Conservation (phyloP, 1,140 invertebrate genomes). For the Formica selysi region DNA sequence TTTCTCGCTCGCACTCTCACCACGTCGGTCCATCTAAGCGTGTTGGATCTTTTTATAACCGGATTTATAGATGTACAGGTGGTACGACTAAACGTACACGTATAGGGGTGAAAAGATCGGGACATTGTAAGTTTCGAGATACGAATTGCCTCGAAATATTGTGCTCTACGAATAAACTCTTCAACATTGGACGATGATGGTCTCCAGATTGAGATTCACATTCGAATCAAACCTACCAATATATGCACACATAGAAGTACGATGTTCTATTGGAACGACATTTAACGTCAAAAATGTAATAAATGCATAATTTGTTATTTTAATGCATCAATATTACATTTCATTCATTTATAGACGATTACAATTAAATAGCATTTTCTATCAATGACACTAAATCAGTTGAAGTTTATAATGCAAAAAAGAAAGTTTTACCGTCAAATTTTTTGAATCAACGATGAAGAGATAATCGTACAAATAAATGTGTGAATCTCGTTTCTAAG, state of each 20-base stretch:
- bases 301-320: conserved; percentile 3
- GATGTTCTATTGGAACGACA: neutral
- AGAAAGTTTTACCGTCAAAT: too few species aligned
- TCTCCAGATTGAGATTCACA: neutral
- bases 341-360: neutral
- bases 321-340: neutral
- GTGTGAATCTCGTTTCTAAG: conserved; percentile 52
- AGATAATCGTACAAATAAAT: conserved; percentile 35
- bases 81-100: conserved; percentile 76
- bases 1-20: conserved; percentile 42
- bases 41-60: conserved; percentile 79
- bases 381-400: conserved; percentile 1
- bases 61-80: conserved; percentile 82
- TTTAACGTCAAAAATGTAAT: conserved; percentile 2
- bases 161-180: conserved; percentile 68
- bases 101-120: conserved; percentile 52
- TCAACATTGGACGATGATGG: neutral
- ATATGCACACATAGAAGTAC: neutral
- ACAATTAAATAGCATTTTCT: neutral
- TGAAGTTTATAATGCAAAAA: neutral
- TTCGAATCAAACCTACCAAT: conserved; percentile 21
- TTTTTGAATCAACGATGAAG: conserved; percentile 30
- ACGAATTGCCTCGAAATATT: conserved; percentile 75
- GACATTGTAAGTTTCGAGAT: conserved; percentile 73
- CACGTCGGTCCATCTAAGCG: conserved; percentile 64